Base-by-base conservation (phyloP, 2,888 invertebrate species). In the Cybosia mesomella region DNA sequence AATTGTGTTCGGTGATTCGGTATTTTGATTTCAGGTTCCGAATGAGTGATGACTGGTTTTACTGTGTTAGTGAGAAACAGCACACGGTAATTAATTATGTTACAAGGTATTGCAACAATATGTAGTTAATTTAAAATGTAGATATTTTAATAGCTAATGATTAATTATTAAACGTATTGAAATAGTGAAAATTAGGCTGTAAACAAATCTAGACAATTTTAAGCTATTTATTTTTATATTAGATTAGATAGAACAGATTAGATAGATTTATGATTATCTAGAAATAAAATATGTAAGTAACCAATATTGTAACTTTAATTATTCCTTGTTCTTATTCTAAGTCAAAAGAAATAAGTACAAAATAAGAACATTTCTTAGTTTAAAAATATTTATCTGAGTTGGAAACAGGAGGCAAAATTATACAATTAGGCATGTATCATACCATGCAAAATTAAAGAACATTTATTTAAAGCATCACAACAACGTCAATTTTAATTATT, bases 51-150 rank as follows among this genome's bases (percentile, higher is more conserved):
- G 84, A 81, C 85, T 72, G 89, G 76, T 81, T 87, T 90, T 76
- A 86, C 85, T 87, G 84, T 89, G 90, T 94, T 94, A 93, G 93
- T 92, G 79, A 87, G 83, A 90, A 90, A 83, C 82, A 59, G 77
- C 79, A 86, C 76, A 82, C 83, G 71, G 77, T 83, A 81, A 61
- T 34, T 58, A 58, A 34, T 36, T n/a, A 58, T 21, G 13, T 58
- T 49, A 39, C 18, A 18, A 58, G 3, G 9, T 39, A 36, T 36
- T 58, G 21, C 34, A 7, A 36, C 7, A 39, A 21, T 39, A 39
- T 22, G 15, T 11, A 59, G 22, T 32, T 22, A 18, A 49, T n/a
- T n/a, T 49, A 7, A 18, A 5, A 18, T 39, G 8, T 43, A 18
- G 1, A 18, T 2, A 49, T 8, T 49, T 2, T 49, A n/a, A 8